Evolutionary conservation across 2,797 vertebrate species (phyloP).

Genomic region (Centroberyx gerrardi): DNA sequence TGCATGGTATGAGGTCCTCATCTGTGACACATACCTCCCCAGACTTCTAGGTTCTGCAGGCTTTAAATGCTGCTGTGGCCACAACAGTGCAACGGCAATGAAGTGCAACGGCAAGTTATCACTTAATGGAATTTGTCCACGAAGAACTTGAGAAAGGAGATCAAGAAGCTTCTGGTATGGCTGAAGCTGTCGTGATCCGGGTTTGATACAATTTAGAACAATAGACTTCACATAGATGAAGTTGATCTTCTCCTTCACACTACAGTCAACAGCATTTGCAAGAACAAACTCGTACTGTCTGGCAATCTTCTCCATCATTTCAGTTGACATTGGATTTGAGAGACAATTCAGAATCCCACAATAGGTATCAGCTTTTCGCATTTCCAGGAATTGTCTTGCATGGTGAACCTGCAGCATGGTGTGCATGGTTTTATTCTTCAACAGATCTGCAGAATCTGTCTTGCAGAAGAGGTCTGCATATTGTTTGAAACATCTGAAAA

Average conservation of each 20-base stretch:
- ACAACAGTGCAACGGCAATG: slow-evolving; percentile 71
- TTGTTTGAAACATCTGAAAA: slow-evolving; percentile 64
- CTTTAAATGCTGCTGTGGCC: slow-evolving; percentile 33
- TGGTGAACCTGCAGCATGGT: slow-evolving; percentile 16
- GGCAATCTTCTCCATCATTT: slow-evolving; percentile 52
- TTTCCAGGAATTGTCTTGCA: slow-evolving; percentile 60
- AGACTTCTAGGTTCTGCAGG: fast-evolving
- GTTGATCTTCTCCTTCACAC: slow-evolving; percentile 66
- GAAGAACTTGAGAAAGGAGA: fast-evolving
- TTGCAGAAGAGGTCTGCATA: slow-evolving; percentile 75
- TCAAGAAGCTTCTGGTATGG: neutral
- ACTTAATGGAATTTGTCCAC: fast-evolving
- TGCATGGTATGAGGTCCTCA: slow-evolving; percentile 56
- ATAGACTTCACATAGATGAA: slow-evolving; percentile 73
- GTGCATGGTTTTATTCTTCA: slow-evolving; percentile 22
- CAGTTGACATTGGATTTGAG: neutral
- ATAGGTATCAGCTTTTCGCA: slow-evolving; percentile 70
- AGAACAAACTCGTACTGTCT: slow-evolving; percentile 4
- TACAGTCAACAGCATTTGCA: fast-evolving
- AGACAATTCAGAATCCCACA: slow-evolving; percentile 69
- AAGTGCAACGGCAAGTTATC: slow-evolving; percentile 66
- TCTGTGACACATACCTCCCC: slow-evolving; percentile 56
- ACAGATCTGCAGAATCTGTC: slow-evolving; percentile 54
- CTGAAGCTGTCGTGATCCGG: neutral
- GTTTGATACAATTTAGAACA: slow-evolving; percentile 68